Evolutionary conservation across 2,113 vertebrate genomes (phyloP), one percentile per base, ranked within the genome.

Genomic region (Cryptoleucopteryx plumbea): DNA sequence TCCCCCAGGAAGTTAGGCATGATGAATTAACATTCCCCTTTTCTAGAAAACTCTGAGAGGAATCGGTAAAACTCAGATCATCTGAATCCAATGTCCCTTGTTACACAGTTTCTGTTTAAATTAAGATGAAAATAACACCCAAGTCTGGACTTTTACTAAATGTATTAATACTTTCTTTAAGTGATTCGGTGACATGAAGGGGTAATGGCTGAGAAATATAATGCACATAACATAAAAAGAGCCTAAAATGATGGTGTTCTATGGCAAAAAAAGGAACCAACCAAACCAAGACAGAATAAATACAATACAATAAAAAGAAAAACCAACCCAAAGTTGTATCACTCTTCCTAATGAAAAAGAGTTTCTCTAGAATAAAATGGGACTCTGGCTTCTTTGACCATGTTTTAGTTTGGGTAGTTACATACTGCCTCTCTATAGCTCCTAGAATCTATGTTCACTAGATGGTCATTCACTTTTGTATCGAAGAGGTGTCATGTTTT

Each of bases 271-370:
- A 93, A 65, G 11, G 4, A 86, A 38, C 16, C 5, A 71, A 84
- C 2, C 4, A 79, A 59, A 26, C 2, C 16, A 50, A 86, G 82
- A 8, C 19, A 74, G 13, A 59, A 7, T 27, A 55, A 74, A 72
- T 27, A 16, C 2, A 5, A 31, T 10, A 23, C 7, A n/a, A 67
- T 26, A 66, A 48, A 55, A 72, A 27, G 7, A 48, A 73, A 88
- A n/a, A 3, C 0, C 2, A 61, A 66, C 0, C 1, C 15, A 17
- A 92, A 65, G 3, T 19, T 47, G 6, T 29, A 42, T 43, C 5
- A 15, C 40, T 59, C 21, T 34, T 74, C 32, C 45, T 47, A 36
- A 42, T 6, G 21, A 82, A 77, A 38, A 79, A 63, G 4, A 25
- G 10, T 53, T 55, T 72, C 26, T 72, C 6, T 47, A 42, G 15